Percentiles rank a stretch among this genome's conserved stretches.
phyloP scores from a whole-genome alignment of 2,113 vertebrate genomes.

The Vulpes vulpes region DNA sequence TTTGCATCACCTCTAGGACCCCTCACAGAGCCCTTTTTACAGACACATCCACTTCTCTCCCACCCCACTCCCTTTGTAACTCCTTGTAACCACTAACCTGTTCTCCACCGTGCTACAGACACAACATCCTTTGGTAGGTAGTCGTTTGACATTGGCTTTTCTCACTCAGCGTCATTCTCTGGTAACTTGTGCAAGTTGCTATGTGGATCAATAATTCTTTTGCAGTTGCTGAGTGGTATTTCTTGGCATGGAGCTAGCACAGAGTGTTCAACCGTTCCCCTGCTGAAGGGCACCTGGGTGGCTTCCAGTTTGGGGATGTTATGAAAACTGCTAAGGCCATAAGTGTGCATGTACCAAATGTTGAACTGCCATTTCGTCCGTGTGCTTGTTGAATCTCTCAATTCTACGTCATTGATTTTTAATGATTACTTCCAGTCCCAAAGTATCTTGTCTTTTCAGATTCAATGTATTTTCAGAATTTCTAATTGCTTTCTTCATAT shows the following conservation, averaged over 20 bases:
- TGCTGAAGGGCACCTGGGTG: background rate
- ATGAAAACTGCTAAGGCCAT: background rate
- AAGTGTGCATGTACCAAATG: background rate
- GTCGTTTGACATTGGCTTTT: background rate
- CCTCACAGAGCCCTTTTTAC: background rate
- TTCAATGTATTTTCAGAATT: background rate
- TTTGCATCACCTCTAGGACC: background rate
- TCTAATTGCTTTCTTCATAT: background rate
- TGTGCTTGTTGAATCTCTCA: background rate
- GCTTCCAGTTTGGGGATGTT: background rate
- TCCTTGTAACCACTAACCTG: background rate
- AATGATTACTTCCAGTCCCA: background rate
- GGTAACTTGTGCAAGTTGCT: background rate
- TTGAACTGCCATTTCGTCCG: background rate
- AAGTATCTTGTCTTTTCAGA: background rate
- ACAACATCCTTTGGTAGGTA: background rate
- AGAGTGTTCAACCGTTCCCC: background rate
- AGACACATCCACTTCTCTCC: background rate
- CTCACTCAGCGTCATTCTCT: background rate
- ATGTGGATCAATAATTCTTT: background rate
- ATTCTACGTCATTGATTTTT: background rate
- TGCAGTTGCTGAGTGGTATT: background rate
- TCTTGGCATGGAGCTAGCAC: background rate
- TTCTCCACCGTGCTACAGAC: background rate
- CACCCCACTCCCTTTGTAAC: background rate